These are phyloP conservation scores for Atlantisia rogersi DNA, from an alignment of 2,113 vertebrate species.

Conservation along the genomic window DNA sequence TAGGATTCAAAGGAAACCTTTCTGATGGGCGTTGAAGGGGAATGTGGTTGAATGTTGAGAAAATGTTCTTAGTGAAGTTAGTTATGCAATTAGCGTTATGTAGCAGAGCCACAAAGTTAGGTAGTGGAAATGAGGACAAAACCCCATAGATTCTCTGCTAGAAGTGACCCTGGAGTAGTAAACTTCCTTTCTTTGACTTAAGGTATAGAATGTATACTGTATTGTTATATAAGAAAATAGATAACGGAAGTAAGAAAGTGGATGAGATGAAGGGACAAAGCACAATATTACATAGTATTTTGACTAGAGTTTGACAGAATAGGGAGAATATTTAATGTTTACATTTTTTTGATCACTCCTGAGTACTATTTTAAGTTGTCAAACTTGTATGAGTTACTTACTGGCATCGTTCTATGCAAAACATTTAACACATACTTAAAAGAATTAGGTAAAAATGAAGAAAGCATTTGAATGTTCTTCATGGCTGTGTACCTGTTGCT, in stretches of 20 bases:
- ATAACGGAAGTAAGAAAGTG: neutral
- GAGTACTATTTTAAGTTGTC: neutral
- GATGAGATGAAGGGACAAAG: neutral
- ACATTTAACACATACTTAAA: neutral
- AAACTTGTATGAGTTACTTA: neutral
- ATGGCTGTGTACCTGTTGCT: neutral
- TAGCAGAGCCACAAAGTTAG: neutral
- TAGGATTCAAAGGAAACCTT: neutral
- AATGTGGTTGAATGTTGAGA: neutral
- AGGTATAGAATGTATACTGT: neutral
- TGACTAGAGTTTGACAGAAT: neutral
- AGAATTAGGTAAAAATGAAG: neutral
- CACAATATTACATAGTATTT: neutral
- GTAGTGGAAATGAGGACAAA: neutral
- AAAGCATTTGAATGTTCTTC: neutral
- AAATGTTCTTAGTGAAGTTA: neutral
- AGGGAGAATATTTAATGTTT: neutral
- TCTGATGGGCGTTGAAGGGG: neutral
- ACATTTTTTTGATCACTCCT: neutral
- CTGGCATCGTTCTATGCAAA: neutral
- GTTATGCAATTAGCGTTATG: neutral
- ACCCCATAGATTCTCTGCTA: neutral
- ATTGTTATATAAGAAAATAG: neutral
- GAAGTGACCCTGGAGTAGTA: neutral
- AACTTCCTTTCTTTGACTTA: neutral